A percentile compares a stretch with the other conserved stretches of the same genome.
These are phyloP conservation scores for Myripristis murdjan DNA, from an alignment of 2,797 vertebrate species.

Conservation along the genomic window DNA sequence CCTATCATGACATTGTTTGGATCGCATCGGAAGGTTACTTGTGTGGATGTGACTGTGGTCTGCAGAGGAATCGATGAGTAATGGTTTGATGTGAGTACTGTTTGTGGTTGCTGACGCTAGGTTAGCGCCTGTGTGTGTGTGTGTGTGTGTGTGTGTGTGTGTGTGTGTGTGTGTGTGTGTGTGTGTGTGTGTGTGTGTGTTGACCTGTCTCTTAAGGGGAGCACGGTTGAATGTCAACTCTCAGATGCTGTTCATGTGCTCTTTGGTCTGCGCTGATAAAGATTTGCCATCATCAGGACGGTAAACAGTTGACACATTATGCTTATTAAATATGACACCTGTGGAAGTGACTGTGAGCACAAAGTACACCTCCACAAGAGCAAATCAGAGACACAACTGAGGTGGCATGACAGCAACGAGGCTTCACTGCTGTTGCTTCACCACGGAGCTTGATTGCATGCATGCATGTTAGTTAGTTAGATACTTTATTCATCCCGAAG, in stretches of 20 bases:
- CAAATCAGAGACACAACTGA: not conserved
- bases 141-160: too few relatives aligned
- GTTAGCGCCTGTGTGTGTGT: constrained; percentile 1
- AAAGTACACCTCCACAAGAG: not conserved
- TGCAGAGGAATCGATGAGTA: constrained; percentile 65
- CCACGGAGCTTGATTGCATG: not conserved
- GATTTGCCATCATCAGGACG: not conserved
- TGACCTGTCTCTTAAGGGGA: constrained; percentile 38
- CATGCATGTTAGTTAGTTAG: too few relatives aligned
- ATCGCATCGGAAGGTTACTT: constrained; percentile 31
- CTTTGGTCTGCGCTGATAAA: not conserved
- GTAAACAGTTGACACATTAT: fast-evolving
- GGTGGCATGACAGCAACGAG: not conserved
- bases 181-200: too few relatives aligned
- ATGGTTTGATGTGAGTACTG: constrained; percentile 61
- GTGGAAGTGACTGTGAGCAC: constrained; percentile 13
- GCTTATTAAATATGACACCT: constrained; percentile 20
- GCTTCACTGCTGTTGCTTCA: not conserved
- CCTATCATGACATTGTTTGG: constrained; percentile 27
- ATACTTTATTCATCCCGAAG: too few relatives aligned
- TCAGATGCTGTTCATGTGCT: not conserved
- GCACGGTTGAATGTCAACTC: constrained; percentile 45
- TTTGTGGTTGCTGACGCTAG: constrained; percentile 32
- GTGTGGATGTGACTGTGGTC: constrained; percentile 28
- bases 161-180: too few relatives aligned